Conservation (phyloP, 2,797 vertebrate genomes). For the Zenarchopterus dispar region DNA sequence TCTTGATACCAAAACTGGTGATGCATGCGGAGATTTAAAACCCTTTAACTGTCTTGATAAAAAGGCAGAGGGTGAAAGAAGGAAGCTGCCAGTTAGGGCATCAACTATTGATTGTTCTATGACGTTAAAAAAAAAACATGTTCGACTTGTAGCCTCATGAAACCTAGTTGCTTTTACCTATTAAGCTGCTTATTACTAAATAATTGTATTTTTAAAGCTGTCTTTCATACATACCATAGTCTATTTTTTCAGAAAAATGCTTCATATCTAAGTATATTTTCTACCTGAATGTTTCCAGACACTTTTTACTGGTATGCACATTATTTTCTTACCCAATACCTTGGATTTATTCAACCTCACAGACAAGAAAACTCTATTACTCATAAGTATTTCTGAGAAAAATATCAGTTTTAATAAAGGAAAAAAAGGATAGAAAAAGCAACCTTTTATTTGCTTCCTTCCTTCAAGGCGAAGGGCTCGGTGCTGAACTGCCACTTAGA, state of each 20-base stretch:
- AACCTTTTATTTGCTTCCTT: constrained; percentile 50
- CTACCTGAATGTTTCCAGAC: too few relatives aligned
- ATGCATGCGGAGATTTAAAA: background rate
- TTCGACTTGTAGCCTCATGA: background rate
- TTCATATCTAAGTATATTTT: too few relatives aligned
- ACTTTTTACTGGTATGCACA: constrained; percentile 15
- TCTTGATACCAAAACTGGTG: constrained; percentile 1
- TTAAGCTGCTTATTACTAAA: background rate
- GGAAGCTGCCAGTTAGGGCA: background rate
- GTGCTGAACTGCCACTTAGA: constrained; percentile 33
- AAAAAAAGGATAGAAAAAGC: constrained; percentile 33
- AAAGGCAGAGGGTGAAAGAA: background rate
- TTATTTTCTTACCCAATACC: background rate
- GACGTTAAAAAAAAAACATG: background rate
- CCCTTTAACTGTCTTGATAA: background rate
- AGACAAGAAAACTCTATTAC: background rate
- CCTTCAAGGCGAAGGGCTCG: constrained; percentile 60
- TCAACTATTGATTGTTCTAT: background rate
- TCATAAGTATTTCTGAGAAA: background rate
- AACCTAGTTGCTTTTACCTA: background rate
- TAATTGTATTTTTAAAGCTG: background rate
- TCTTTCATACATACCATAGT: too few relatives aligned
- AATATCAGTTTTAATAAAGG: constrained; percentile 54
- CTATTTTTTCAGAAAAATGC: too few relatives aligned
- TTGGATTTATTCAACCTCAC: constrained; percentile 25